phyloP scores from a whole-genome alignment of 2,888 invertebrate genomes.

The Cheilosia scutellata region DNA sequence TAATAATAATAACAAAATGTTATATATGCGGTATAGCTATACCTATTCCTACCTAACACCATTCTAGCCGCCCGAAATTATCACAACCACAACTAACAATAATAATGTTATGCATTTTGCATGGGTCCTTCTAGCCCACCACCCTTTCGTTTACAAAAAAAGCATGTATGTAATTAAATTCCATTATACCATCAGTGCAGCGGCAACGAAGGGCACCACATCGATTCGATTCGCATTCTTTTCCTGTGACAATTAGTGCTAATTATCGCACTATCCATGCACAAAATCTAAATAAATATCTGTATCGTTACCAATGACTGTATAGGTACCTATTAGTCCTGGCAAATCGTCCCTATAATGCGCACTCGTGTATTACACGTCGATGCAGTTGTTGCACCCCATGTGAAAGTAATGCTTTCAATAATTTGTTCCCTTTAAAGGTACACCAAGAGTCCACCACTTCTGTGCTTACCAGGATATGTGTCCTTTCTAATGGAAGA shows the following conservation, averaged over 20 bases:
- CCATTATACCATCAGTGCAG: constrained; percentile 45
- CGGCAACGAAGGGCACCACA: constrained; percentile 3
- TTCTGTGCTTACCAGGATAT: background rate
- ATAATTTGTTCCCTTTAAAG: background rate
- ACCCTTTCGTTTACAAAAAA: constrained; percentile 1
- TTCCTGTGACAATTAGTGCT: constrained; percentile 56
- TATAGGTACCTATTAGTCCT: constrained; percentile 1
- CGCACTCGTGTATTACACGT: constrained; percentile 6
- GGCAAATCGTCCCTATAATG: constrained; percentile 27
- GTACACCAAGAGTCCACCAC: background rate
- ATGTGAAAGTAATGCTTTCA: constrained; percentile 13
- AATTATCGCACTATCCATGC: constrained; percentile 58
- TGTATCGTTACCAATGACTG: background rate
- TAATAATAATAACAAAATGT: constrained; percentile 41
- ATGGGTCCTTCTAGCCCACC: background rate
- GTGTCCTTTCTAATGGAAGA: constrained; percentile 22
- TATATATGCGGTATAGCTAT: background rate
- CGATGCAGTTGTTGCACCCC: constrained; percentile 30
- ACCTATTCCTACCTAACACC: background rate
- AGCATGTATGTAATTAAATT: constrained; percentile 56
- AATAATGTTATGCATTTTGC: constrained; percentile 8
- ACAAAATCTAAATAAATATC: constrained; percentile 59
- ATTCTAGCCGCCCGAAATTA: background rate
- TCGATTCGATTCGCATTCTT: constrained; percentile 63
- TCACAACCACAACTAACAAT: constrained; percentile 13